Base-by-base conservation (phyloP, 2,888 invertebrate species). In the Octonoba sinensis region DNA sequence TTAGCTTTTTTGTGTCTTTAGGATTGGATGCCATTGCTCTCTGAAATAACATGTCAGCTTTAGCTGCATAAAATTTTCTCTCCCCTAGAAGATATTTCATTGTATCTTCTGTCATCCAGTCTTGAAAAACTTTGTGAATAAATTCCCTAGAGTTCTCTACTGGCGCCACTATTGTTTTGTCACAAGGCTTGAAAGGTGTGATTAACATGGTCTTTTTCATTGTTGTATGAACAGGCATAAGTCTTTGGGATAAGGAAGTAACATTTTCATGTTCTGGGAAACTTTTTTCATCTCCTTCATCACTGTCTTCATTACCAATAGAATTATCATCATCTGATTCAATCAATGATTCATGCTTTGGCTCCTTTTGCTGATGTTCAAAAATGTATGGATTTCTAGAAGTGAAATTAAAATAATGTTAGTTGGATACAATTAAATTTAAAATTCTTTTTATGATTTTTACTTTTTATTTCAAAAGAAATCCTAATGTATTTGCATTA, bases 31-130 rank as follows among this genome's bases (percentile, higher is more conserved):
- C 12, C 47, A 56, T 46, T 56, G 69, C 57, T 44, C 27, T 73
- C 36, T 73, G 44, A 57, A 79, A 69, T 6, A 79, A n/a, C 3
- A 20, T 13, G 27, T 79, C 79, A 60, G 79, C 79, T 73, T 79
- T 79, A 20, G 69, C 18, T 3, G 56, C 46, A 69, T 79, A 79
- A 2, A 79, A 1, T 24, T 79, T 24, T 20, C 57, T 79, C 62
- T 79, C 79, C 13, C 79, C 73, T 4, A 79, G 36, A 56, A 79
- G 54, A 20, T 69, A 79, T 56, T 79, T 79, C 67, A 73, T 47
- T 0, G 79, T 79, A 24, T 79, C 79, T 57, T 69, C 73, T 20
- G 79, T 73, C 51, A 73, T 72, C 79, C 79, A 79, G 16, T 79
- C 67, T 20, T 73, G n/a, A 20, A 73, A 79, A 4, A 69, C 22